Evolutionary conservation across 37 sponge, comb jelly and placozoan species (phyloP), one percentile per base, ranked within the genome.

Genomic region (Ianthella basta): DNA sequence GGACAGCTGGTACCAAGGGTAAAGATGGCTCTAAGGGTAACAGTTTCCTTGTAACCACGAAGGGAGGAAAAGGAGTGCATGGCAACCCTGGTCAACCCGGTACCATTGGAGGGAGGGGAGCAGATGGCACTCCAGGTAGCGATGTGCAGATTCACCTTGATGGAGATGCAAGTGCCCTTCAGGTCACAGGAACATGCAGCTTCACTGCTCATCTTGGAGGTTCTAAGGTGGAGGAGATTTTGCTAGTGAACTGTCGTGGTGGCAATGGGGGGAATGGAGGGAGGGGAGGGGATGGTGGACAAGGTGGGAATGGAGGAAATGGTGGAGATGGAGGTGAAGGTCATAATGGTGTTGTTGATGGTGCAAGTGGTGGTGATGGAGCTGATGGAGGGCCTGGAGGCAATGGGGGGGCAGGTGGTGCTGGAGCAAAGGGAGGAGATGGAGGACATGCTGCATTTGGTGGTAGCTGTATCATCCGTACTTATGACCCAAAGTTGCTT

Each of bases 231-330:
- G 95, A 94, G 39, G 86, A 88, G 34, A 67, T 91, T 16, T 24
- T 93, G 30, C 82, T 90, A 74, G 86, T 93, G 32, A 90, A 85
- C 59, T 90, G 89, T 64, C 59, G 83, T 20, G 95, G 95, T 38
- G 95, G 95, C 13, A 24, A 10, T 75, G 78, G 78, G 4, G 78
- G 78, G 1, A 23, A 53, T 15, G 85, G 85, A 16, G 85, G 85
- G 54, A 72, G 37, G 75, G 85, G 75, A 23, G 85, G 85, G 3
- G 56, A 30, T 24, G 85, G 91, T 53, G 91, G 77, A 13, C 27
- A 37, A 54, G 88, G 79, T 19, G 77, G 78, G 4, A 69, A 85
- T 41, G 88, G 92, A 0, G 86, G 88, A 21, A 85, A 80, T 33
- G 92, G 92, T 0, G 55, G 59, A 2, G 72, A 82, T 56, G 92